Conservation (phyloP, 2,113 vertebrate genomes). For the Xyliphius kryptos region DNA sequence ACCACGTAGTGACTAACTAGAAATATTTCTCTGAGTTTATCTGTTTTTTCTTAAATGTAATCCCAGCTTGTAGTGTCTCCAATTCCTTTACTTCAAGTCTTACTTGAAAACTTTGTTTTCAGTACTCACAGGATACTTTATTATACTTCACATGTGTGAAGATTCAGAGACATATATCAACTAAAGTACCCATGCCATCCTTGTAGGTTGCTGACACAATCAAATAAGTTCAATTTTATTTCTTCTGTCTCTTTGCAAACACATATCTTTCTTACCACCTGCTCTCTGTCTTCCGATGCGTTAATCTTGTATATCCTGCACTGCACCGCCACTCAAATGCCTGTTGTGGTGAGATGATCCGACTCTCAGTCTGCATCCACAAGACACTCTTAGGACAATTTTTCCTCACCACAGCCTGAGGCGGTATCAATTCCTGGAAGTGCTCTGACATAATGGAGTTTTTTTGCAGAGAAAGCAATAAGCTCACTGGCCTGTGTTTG, state of each 20-base stretch:
- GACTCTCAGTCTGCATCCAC: constrained; percentile 26
- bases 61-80: too few relatives aligned
- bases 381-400: constrained; percentile 23
- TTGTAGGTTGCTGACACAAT: constrained; percentile 28
- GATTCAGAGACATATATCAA: constrained; percentile 25
- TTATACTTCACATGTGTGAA: not conserved
- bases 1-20: too few relatives aligned
- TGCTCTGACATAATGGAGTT: not conserved
- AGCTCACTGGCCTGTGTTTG: constrained; percentile 1
- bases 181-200: constrained; percentile 8
- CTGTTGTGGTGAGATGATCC: not conserved
- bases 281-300: constrained; percentile 3
- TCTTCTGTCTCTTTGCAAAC: not conserved
- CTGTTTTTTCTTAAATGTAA: too few relatives aligned
- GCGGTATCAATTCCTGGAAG: not conserved
- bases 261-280: not conserved
- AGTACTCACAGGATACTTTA: not conserved
- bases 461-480: not conserved
- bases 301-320: not conserved
- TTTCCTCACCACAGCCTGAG: not conserved
- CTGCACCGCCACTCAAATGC: not conserved
- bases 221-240: constrained; percentile 10
- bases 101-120: not conserved
- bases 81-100: not conserved
- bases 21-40: too few relatives aligned